Percentiles rank a stretch among this genome's conserved stretches.
Evolutionary conservation across 2,888 invertebrate genomes (phyloP).

Genomic region (Pyrocoelia pectoralis): DNA sequence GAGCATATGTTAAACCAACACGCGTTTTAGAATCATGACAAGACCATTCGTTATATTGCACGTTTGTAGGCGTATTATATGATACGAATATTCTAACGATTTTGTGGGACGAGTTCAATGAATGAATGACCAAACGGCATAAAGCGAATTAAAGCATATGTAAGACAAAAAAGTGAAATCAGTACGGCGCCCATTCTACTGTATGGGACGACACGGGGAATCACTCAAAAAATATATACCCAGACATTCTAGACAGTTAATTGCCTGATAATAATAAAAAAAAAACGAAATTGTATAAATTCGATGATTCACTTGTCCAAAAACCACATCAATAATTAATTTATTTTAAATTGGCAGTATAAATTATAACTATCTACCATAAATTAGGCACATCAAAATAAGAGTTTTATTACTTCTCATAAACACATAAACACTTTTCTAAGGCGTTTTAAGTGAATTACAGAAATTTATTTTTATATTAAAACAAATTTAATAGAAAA

Average conservation of each 20-base stretch:
- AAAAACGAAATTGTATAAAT: neutral
- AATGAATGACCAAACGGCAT: slow-evolving; percentile 3
- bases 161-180: too few relatives aligned
- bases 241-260: too few relatives aligned
- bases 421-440: neutral
- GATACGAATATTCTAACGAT: slow-evolving; percentile 14
- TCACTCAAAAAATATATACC: too few relatives aligned
- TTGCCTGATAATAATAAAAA: too few relatives aligned
- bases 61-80: slow-evolving; percentile 20
- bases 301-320: neutral
- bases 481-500: neutral
- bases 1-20: slow-evolving; percentile 24
- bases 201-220: too few relatives aligned
- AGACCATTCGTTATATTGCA: slow-evolving; percentile 21
- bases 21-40: slow-evolving; percentile 18
- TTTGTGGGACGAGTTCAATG: slow-evolving; percentile 18
- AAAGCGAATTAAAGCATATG: neutral
- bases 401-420: neutral
- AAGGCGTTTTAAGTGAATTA: neutral
- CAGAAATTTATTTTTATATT: neutral
- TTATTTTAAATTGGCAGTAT: neutral
- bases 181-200: too few relatives aligned
- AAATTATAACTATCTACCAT: slow-evolving; percentile 1
- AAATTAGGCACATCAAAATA: neutral
- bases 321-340: neutral